Evolutionary conservation across 1,140 invertebrate species (phyloP), one percentile per base, ranked within the genome.

Genomic region (Catajapyx aquilonaris): DNA sequence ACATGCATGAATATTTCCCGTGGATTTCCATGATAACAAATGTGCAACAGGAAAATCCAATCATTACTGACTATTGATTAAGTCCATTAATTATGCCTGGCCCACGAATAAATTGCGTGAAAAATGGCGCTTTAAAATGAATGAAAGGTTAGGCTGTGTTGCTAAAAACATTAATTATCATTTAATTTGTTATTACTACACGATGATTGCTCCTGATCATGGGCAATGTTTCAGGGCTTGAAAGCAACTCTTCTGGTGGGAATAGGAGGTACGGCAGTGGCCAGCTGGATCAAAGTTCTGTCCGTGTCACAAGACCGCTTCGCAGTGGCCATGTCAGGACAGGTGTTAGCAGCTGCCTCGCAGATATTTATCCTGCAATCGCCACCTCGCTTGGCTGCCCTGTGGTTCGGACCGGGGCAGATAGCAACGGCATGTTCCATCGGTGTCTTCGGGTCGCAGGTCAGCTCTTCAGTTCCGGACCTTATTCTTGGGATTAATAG

Each of bases 371-470:
- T 71, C 38, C 52, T 74, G 4, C 68, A 68, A 25, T 64, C 73
- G 40, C 71, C 72, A 13, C 59, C 72, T 2, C 52, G 62, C 22
- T 45, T 75, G 19, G 70, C 71, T 2, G 70, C 73, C 4, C 61
- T 69, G 7, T 75, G 73, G 73, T 75, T 75, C 48, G 65, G 68
- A 13, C 55, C 61, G 1, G 46, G 58, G 36, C 61, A 72, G 52
- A 65, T 73, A 5, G 69, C 69, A 5, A 68, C 66, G 3, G 73
- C 72, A 5, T 71, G 68, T 41, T 62, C 73, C 36, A 56, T 71
- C 31, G 71, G 70, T 5, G 71, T 74, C 2, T 76, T 75, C 50
- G 73, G 73, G 15, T 75, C 75, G 52, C 71, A 76, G 60, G 65
- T 72, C 38, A 35, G 28, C 20, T n/a, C n/a, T n/a, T n/a, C n/a